Evolutionary conservation across 2,888 invertebrate species (phyloP).

Genomic region (Drosophila prostipennis): DNA sequence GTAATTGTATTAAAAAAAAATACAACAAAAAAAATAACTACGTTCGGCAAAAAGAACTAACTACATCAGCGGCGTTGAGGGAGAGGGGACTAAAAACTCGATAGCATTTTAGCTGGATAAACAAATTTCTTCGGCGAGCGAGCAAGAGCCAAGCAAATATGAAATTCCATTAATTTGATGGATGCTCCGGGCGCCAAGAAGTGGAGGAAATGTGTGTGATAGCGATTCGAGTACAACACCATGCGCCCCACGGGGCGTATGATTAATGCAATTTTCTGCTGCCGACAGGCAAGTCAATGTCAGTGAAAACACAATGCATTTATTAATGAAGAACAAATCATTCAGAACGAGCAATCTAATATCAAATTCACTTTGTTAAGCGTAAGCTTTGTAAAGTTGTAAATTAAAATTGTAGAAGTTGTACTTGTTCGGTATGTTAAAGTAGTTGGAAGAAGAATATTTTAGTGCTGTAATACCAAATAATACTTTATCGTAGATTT

Average conservation of each 20-base stretch:
- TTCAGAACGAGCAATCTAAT: neutral
- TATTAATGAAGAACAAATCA: slow-evolving; percentile 37
- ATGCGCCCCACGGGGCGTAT: slow-evolving; percentile 45
- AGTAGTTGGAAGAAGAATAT: too few relatives aligned
- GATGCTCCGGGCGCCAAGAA: slow-evolving; percentile 33
- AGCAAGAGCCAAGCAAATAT: slow-evolving; percentile 49
- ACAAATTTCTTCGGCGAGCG: slow-evolving; percentile 40
- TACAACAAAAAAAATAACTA: slow-evolving; percentile 2
- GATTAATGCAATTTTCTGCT: slow-evolving; percentile 62
- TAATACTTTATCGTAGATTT: too few relatives aligned
- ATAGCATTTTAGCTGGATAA: slow-evolving; percentile 56
- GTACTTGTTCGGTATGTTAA: too few relatives aligned
- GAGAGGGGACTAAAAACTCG: slow-evolving; percentile 33
- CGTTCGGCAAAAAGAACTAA: slow-evolving; percentile 23
- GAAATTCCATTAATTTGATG: slow-evolving; percentile 68
- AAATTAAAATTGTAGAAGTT: neutral
- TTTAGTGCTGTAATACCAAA: too few relatives aligned
- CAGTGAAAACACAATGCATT: slow-evolving; percentile 35
- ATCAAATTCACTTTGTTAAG: slow-evolving; percentile 3
- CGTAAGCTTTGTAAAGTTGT: neutral
- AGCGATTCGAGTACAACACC: slow-evolving; percentile 24
- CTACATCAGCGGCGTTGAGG: slow-evolving; percentile 22
- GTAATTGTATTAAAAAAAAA: slow-evolving; percentile 68
- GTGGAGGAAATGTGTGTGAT: slow-evolving; percentile 16
- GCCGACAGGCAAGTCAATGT: slow-evolving; percentile 19